Evolutionary conservation across 2,113 vertebrate species (phyloP).

Genomic region (Ceyx melanurus): DNA sequence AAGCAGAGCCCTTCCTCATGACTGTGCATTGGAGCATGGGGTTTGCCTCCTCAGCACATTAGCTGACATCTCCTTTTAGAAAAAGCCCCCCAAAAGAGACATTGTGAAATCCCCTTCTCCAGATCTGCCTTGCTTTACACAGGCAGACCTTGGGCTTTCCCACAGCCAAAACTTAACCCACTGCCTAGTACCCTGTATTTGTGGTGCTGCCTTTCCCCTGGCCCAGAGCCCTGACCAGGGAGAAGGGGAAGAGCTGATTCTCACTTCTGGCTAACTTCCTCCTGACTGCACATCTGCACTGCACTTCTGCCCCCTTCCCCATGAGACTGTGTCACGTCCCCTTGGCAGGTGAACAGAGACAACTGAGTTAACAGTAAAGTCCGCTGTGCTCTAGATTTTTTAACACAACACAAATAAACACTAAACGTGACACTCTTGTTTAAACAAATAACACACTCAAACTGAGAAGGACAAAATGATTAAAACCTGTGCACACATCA

Average conservation of each 20-base stretch:
- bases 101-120: not conserved
- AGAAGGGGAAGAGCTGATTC: slow-evolving; percentile 24
- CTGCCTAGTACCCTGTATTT: not conserved
- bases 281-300: slow-evolving; percentile 1
- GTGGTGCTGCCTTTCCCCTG: not conserved
- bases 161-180: not conserved
- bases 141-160: not conserved
- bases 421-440: not conserved
- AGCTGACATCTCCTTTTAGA: not conserved
- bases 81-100: not conserved
- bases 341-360: slow-evolving; percentile 36
- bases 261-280: slow-evolving; percentile 22
- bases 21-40: not conserved
- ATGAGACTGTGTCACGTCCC: not conserved
- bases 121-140: not conserved
- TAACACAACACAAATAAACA: slow-evolving; percentile 29
- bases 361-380: slow-evolving; percentile 33
- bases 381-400: slow-evolving; percentile 38
- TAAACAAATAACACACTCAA: not conserved
- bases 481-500: slow-evolving; percentile 11
- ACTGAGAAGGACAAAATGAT: not conserved
- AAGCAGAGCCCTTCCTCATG: rapidly evolving
- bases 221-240: not conserved
- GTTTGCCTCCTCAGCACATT: not conserved
- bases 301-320: not conserved